Percentiles rank a stretch among this genome's conserved stretches.
Evolutionary conservation across 2,113 vertebrate species (phyloP).

Genomic region (Nerophis ophidion): DNA sequence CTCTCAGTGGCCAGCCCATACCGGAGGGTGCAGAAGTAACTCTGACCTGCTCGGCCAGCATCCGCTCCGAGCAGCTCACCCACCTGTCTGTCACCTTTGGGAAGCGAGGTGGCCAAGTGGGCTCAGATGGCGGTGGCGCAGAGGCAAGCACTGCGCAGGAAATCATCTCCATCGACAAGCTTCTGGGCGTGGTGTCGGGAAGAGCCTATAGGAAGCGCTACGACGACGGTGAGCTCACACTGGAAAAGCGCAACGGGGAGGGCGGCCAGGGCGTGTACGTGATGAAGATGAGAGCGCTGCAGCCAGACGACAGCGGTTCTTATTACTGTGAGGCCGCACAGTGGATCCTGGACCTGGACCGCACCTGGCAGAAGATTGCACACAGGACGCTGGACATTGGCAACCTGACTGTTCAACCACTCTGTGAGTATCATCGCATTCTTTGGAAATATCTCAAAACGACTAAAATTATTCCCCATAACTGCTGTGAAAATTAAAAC

Average conservation of each 20-base stretch:
- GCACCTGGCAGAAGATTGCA: slow-evolving; percentile 78
- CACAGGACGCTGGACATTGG: slow-evolving; percentile 80
- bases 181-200: slow-evolving; percentile 68
- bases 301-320: slow-evolving; percentile 71
- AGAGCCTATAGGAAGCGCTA: slow-evolving; percentile 67
- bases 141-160: slow-evolving; percentile 67
- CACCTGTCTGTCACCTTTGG: slow-evolving; percentile 81
- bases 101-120: slow-evolving; percentile 40
- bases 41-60: slow-evolving; percentile 71
- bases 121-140: slow-evolving; percentile 17
- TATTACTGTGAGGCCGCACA: slow-evolving; percentile 81
- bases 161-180: slow-evolving; percentile 72
- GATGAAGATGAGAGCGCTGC: slow-evolving; percentile 72
- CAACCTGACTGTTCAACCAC: slow-evolving; percentile 72
- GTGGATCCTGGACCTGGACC: slow-evolving; percentile 82
- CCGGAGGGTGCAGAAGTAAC: slow-evolving; percentile 76
- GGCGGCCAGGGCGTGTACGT: slow-evolving; percentile 67
- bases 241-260: slow-evolving; percentile 73
- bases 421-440: slow-evolving; percentile 67
- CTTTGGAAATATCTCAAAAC: background rate
- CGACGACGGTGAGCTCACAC: slow-evolving; percentile 65
- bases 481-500: no score
- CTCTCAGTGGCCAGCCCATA: slow-evolving; percentile 63
- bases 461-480: no score
- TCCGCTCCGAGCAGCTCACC: slow-evolving; percentile 77